phyloP scores from a whole-genome alignment of 92 coral and sea anemone genomes.

The Bergia puertoricense region DNA sequence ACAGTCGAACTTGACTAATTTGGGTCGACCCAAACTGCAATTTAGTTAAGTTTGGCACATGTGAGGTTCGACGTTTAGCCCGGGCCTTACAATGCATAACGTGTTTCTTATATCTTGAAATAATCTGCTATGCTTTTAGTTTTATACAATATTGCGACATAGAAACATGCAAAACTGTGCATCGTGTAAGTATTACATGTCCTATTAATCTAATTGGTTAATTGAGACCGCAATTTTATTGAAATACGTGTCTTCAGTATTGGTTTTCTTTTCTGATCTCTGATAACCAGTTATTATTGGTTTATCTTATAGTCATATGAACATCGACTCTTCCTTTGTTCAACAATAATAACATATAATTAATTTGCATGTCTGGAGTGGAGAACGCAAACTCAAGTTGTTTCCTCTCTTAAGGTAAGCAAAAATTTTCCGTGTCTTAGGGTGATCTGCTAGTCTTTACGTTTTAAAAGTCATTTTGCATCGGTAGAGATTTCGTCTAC shows the following conservation, averaged over 20 bases:
- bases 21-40: no score
- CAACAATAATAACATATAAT: background rate
- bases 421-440: background rate
- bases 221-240: no score
- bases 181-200: background rate
- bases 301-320: background rate
- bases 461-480: background rate
- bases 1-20: no score
- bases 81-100: no score
- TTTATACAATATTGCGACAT: no score
- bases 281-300: background rate
- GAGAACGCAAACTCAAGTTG: background rate
- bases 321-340: background rate
- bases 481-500: background rate
- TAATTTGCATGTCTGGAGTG: constrained; percentile 16
- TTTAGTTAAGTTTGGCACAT: no score
- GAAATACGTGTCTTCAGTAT: background rate
- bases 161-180: background rate
- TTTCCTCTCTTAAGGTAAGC: background rate
- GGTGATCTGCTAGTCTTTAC: background rate
- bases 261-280: background rate
- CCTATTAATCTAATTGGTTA: background rate
- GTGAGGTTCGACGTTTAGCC: no score
- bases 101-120: no score
- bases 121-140: no score